phyloP scores from a whole-genome alignment of 2,113 vertebrate genomes.

The Rhineura floridana region DNA sequence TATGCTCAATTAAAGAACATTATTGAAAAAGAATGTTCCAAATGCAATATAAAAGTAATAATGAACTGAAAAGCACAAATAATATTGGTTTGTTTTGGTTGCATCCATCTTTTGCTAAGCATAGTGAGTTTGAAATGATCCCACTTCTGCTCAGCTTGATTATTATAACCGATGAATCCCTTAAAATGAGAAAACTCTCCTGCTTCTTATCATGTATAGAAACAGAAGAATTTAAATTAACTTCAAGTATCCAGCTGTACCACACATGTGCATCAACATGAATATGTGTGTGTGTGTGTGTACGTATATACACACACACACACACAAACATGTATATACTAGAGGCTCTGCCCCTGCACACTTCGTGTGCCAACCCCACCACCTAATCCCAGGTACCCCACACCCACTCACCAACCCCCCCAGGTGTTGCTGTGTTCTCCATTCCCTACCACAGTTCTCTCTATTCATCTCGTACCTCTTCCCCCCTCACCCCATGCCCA shows the following conservation, averaged over 20 bases:
- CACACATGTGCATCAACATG: background rate
- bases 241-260: background rate
- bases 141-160: background rate
- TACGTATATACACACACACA: background rate
- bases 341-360: too few relatives aligned
- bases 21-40: background rate
- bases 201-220: background rate
- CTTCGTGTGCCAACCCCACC: too few relatives aligned
- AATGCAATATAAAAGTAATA: background rate
- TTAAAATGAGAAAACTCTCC: background rate
- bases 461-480: too few relatives aligned
- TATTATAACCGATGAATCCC: background rate
- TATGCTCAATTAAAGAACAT: background rate
- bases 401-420: too few relatives aligned
- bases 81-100: background rate
- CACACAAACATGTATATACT: too few relatives aligned
- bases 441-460: too few relatives aligned
- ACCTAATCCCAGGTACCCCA: too few relatives aligned
- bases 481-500: too few relatives aligned
- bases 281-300: too few relatives aligned
- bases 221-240: background rate
- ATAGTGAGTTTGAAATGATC: background rate
- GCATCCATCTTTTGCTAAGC: background rate
- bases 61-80: background rate
- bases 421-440: too few relatives aligned